Base-by-base conservation (phyloP, 2,888 invertebrate species). In the Machimus atricapillus region DNA sequence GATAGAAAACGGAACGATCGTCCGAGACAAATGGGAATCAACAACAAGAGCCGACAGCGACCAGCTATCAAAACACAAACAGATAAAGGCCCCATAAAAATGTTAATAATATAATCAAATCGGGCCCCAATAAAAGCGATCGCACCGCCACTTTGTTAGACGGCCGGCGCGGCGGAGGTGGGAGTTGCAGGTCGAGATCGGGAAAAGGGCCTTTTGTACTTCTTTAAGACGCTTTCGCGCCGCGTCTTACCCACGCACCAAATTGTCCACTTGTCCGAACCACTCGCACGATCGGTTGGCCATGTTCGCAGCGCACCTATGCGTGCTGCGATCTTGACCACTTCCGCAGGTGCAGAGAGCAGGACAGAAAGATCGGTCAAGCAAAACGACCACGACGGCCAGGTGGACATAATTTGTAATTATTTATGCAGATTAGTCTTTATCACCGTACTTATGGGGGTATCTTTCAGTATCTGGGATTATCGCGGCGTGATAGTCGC, bases 361-460 rank as follows among this genome's bases (percentile, higher is more conserved):
- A 81, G 23, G 58, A 76, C 19, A 7, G 66, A 37, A 27, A n/a
- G 34, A 74, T 23, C 8, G 23, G 16, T 16, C 46, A 31, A 37
- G 19, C 46, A 73, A 40, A 85, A 74, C 31, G 82, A 66, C 66
- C 23, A 66, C 82, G 34, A 88, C 76, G 73, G 81, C 86, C 87
- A 87, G 86, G 58, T 81, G 85, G 86, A 86, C 86, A 87, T 88
- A 88, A 88, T 87, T 88, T 87, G 88, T 87, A 88, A 88, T 88
- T 87, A 88, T 87, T 88, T 88, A 88, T 88, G 88, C 88, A 88
- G 88, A 88, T 88, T 88, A 87, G 82, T 58, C 74, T 19, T 85
- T 85, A 85, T 85, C 85, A 14, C 43, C 27, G 58, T 74, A 85
- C 85, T 85, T 34, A 74, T 37, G 86, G n/a, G 78, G 31, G 79